Evolutionary conservation across 2,888 invertebrate species (phyloP).

Genomic region (Agrenia bidenticulata): DNA sequence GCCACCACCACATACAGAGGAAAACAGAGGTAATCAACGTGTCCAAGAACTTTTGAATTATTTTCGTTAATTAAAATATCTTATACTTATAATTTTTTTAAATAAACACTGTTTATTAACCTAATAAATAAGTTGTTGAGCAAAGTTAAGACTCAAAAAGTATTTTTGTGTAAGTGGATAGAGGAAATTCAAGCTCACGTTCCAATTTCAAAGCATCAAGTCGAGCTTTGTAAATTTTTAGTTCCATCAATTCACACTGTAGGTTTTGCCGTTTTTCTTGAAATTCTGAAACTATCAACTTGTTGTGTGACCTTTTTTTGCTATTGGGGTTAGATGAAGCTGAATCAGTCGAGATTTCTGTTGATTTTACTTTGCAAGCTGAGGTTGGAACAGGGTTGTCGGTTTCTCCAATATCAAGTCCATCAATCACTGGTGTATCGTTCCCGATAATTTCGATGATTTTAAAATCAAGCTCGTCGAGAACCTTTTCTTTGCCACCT

Average conservation of each 20-base stretch:
- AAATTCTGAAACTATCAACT: too few relatives aligned
- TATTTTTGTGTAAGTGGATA: background rate
- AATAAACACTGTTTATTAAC: background rate
- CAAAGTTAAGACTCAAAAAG: background rate
- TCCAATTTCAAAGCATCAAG: conserved; percentile 2
- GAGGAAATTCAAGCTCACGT: background rate
- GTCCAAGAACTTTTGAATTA: background rate
- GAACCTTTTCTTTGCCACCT: background rate
- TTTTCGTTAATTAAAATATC: conserved; percentile 1
- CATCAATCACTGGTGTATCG: conserved; percentile 6
- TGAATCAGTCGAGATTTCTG: background rate
- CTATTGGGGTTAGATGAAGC: too few relatives aligned
- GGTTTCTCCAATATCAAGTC: conserved; percentile 5
- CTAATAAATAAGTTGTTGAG: background rate
- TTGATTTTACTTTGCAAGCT: background rate
- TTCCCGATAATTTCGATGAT: background rate
- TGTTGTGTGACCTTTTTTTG: too few relatives aligned
- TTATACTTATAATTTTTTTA: background rate
- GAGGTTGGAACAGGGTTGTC: background rate
- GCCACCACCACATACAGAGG: too few relatives aligned
- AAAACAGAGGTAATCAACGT: background rate
- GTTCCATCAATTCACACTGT: background rate
- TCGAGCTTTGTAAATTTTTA: background rate
- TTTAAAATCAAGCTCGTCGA: background rate
- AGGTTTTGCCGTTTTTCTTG: background rate